These are phyloP conservation scores for Mola mola DNA, from an alignment of 2,113 vertebrate species.

Conservation along the genomic window DNA sequence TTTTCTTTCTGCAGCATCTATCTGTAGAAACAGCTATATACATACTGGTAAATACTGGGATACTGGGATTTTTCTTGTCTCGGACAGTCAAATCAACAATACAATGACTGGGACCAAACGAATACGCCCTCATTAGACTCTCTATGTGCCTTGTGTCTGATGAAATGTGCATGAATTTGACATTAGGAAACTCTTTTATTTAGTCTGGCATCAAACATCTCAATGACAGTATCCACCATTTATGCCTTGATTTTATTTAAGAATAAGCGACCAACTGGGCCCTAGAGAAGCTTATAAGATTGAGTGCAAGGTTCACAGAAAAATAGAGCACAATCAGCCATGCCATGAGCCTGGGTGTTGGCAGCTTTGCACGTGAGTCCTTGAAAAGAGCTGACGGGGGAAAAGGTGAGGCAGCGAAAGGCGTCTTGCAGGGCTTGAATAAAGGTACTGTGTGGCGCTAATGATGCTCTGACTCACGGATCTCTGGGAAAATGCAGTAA, in stretches of 20 bases:
- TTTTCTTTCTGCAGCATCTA: constrained; percentile 7
- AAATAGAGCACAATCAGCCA: constrained; percentile 9
- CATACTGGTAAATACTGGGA: constrained; percentile 13
- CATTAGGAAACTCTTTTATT: constrained; percentile 25
- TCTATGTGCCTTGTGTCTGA: not conserved
- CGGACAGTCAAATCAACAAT: not conserved
- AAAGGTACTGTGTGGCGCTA: constrained; percentile 44
- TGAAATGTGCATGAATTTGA: constrained; percentile 33
- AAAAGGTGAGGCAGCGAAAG: constrained; percentile 48
- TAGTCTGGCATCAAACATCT: constrained; percentile 6
- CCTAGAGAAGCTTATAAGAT: constrained; percentile 16
- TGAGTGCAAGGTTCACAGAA: constrained; percentile 15
- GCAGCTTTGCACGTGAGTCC: constrained; percentile 5
- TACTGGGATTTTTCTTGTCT: constrained; percentile 1
- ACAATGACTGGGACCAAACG: constrained; percentile 10
- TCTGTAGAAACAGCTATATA: too few species aligned
- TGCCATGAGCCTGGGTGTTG: constrained; percentile 14
- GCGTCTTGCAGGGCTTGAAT: constrained; percentile 35
- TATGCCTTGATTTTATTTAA: constrained; percentile 10
- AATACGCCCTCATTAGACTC: constrained; percentile 24
- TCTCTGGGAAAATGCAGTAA: constrained; percentile 52
- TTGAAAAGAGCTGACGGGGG: constrained; percentile 16
- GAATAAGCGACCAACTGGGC: constrained; percentile 1
- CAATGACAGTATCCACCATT: constrained; percentile 36
- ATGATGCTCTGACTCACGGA: constrained; percentile 64